These are phyloP conservation scores for Eptatretus burgeri DNA, from an alignment of 2,113 vertebrate genomes.

Conservation along the genomic window DNA sequence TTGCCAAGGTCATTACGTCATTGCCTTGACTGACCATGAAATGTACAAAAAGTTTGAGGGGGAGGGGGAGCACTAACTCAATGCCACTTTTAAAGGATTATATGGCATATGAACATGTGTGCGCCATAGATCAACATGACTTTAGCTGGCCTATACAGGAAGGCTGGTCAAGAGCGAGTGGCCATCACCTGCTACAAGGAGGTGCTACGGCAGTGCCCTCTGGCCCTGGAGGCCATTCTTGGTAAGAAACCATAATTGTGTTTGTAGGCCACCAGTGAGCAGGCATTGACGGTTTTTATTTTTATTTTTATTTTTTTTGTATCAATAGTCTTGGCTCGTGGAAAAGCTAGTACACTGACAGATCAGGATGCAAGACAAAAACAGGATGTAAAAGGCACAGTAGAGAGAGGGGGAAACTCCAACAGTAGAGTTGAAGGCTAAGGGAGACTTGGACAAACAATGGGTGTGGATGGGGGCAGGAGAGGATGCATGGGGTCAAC, in stretches of 20 bases:
- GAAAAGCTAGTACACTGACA: no score
- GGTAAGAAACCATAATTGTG: conserved; percentile 19
- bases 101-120: neutral
- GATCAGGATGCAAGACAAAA: no score
- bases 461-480: no score
- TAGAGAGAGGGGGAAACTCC: no score
- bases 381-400: no score
- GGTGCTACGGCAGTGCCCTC: conserved; percentile 73
- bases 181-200: conserved; percentile 95
- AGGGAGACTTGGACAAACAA: no score
- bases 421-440: no score
- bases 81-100: neutral
- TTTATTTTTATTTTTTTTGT: no score
- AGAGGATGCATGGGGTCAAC: no score
- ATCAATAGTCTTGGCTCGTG: no score
- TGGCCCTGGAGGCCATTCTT: conserved; percentile 77
- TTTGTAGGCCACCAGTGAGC: no score
- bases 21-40: neutral
- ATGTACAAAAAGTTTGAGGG: neutral
- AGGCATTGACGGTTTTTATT: no score
- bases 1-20: neutral
- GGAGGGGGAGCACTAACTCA: neutral
- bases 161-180: conserved; percentile 77
- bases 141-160: conserved; percentile 80
- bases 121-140: conserved; percentile 79